Base-by-base conservation (phyloP, 1,140 invertebrate species). In the Drosophila orena region DNA sequence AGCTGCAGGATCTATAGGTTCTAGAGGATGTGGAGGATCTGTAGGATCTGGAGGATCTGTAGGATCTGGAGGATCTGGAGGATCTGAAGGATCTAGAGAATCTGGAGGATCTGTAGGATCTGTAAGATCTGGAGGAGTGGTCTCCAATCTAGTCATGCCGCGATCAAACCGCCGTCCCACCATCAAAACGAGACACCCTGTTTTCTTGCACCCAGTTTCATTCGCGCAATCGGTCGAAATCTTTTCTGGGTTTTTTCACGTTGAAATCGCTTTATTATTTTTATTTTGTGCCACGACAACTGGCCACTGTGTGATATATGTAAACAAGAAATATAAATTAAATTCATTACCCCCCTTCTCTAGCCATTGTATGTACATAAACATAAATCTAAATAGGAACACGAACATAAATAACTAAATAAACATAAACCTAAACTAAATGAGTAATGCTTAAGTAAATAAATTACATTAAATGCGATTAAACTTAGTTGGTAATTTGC, bases 271-370 rank as follows among this genome's bases (percentile, higher is more conserved):
- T 74, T 71, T 62, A 73, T 61, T 72, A 40, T 66, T 62, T 62
- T 54, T 72, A 47, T 73, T 73, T 68, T n/a, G 73, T 49, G 65
- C 65, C 77, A 43, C 55, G 69, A 49, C 70, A 57, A 69, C 42
- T 11, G 20, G 55, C 52, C 83, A 76, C 69, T 72, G 84, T 86
- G 81, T 86, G 81, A 88, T 88, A 86, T 85, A 80, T 85, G 81
- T 85, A 79, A 80, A 77, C 62, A 72, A 79, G 54, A 76, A 79
- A 79, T 59, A 73, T 72, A 88, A 88, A 73, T 72, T 77, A 81
- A 86, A 88, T 74, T 74, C 66, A 70, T 70, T 70, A 70, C 40
- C n/a, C 49, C 47, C 47, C 60, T 8, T 10, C 12, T 5, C 22
- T 49, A 24, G 61, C 52, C 60, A 73, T 52, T 76, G 62, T 72